Conservation (phyloP, 2,113 vertebrate genomes). For the Gavialis gangeticus region DNA sequence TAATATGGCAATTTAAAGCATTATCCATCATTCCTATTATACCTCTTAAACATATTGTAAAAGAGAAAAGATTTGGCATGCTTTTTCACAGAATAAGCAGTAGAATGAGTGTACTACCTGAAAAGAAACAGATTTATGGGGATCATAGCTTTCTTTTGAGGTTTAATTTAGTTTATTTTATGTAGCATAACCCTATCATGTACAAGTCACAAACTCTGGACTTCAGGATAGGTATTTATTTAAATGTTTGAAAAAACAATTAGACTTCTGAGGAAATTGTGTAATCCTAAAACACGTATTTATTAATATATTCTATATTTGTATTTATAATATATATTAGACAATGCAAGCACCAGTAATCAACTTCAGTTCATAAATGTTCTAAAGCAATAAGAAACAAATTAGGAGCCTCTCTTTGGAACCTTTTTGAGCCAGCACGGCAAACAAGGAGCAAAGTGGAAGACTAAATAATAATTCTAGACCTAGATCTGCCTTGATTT, state of each 20-base stretch:
- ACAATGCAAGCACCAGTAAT: neutral
- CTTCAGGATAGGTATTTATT: neutral
- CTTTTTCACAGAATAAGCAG: neutral
- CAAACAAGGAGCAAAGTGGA: neutral
- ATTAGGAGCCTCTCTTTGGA: neutral
- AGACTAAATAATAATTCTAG: neutral
- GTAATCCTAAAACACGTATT: neutral
- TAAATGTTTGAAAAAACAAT: neutral
- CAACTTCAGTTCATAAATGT: neutral
- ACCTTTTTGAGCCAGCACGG: neutral
- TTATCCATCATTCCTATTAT: neutral
- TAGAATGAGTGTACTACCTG: neutral
- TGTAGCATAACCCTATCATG: too few relatives aligned
- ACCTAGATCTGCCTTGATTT: neutral
- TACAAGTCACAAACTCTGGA: neutral
- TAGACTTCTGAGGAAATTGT: neutral
- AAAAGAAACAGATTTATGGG: neutral
- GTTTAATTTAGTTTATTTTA: neutral
- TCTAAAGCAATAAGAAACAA: neutral
- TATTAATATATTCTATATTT: neutral
- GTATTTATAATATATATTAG: neutral
- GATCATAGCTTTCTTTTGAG: neutral
- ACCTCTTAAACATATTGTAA: neutral
- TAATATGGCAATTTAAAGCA: neutral
- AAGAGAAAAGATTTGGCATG: neutral